Evolutionary conservation across 2,797 vertebrate genomes (phyloP).

Genomic region (Esox masquinongy): DNA sequence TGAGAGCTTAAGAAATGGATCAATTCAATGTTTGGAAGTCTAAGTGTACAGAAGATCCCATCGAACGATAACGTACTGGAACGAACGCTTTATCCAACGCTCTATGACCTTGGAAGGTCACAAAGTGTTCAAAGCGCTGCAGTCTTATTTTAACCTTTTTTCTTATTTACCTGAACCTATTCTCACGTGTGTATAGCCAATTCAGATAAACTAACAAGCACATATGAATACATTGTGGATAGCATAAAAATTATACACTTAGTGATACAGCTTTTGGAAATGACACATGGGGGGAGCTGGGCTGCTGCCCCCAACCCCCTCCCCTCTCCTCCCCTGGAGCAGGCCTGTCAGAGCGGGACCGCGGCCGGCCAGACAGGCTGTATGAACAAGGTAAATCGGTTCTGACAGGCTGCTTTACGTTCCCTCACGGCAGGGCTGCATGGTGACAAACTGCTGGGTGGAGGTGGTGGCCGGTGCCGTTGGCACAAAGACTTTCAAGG

Average conservation of each 20-base stretch:
- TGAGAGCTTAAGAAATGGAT: too few species aligned
- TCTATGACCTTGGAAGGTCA: background rate
- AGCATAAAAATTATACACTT: too few species aligned
- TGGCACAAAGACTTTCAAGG: constrained; percentile 27
- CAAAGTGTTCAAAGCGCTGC: too few species aligned
- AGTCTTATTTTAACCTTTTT: too few species aligned
- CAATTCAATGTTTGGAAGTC: too few species aligned
- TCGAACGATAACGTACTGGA: background rate
- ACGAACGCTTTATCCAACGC: background rate
- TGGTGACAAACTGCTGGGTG: constrained; percentile 46
- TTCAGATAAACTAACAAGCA: too few species aligned
- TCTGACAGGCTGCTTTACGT: constrained; percentile 72
- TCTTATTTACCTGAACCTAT: too few species aligned
- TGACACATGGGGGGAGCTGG: constrained; percentile 7
- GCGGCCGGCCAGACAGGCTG: constrained; percentile 44
- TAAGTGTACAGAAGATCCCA: background rate
- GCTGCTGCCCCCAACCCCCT: constrained; percentile 26
- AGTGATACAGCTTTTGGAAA: background rate
- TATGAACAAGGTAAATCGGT: constrained; percentile 70
- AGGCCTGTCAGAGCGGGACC: constrained; percentile 40
- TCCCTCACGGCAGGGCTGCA: constrained; percentile 49
- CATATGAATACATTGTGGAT: too few species aligned
- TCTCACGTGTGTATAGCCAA: too few species aligned
- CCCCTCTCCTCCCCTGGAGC: constrained; percentile 21
- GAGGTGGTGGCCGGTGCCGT: constrained; percentile 19